A percentile compares a stretch with the other conserved stretches of the same genome.
phyloP scores from a whole-genome alignment of 2,888 invertebrate genomes.

The Lepidocyrtoides sp. region DNA sequence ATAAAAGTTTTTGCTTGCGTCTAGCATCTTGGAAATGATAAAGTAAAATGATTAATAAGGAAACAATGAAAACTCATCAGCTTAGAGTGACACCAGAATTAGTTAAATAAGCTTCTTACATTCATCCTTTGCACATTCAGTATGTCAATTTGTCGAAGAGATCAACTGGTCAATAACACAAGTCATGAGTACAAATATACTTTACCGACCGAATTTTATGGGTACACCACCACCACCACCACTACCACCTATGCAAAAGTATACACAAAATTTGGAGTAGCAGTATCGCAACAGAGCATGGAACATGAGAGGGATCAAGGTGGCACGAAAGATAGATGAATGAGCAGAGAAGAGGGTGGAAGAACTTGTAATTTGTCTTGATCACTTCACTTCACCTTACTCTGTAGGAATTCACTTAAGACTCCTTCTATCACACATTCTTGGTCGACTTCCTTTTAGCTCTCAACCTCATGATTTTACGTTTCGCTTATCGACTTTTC shows the following conservation, averaged over 20 bases:
- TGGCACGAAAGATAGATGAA: slow-evolving; percentile 83
- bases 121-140: background rate
- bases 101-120: background rate
- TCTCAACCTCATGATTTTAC: background rate
- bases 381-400: slow-evolving; percentile 82
- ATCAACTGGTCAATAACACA: slow-evolving; percentile 4
- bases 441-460: background rate
- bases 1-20: background rate
- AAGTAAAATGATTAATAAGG: slow-evolving; percentile 2
- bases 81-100: background rate
- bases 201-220: background rate
- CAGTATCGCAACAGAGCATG: background rate
- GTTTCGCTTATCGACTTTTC: slow-evolving; percentile 47
- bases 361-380: slow-evolving; percentile 85
- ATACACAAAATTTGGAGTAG: background rate
- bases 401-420: slow-evolving; percentile 72
- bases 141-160: background rate
- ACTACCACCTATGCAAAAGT: background rate
- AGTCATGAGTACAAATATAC: background rate
- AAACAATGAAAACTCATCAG: background rate
- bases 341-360: slow-evolving; percentile 82
- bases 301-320: slow-evolving; percentile 80
- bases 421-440: slow-evolving; percentile 52
- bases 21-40: background rate
- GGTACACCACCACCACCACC: background rate